Percentiles rank a stretch among this genome's conserved stretches.
Conservation (phyloP, 2,113 vertebrate genomes). For the Acanthochromis polyacanthus region DNA sequence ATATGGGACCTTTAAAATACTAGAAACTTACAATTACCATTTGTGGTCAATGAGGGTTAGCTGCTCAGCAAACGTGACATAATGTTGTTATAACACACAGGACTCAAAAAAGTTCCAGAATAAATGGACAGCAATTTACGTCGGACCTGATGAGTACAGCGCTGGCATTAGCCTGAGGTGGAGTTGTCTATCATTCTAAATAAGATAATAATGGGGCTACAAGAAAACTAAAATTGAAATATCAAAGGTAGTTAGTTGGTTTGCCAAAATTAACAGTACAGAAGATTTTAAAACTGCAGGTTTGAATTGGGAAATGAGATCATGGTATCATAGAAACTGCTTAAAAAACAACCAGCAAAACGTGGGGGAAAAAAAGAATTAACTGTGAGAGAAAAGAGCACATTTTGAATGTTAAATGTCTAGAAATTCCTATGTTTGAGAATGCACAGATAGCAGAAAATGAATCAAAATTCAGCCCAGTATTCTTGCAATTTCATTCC, state of each 20-base stretch:
- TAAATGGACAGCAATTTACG: not conserved
- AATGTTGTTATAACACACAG: no score
- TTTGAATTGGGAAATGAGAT: no score
- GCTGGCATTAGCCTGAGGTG: not conserved
- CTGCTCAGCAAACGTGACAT: not conserved
- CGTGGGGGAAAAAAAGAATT: not conserved
- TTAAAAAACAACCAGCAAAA: not conserved
- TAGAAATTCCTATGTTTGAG: not conserved
- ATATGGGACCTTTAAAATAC: no score
- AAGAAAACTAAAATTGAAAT: no score
- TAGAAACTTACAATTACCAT: no score
- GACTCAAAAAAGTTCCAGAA: not conserved
- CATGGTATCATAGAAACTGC: not conserved
- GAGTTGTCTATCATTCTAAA: not conserved
- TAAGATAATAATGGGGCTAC: no score
- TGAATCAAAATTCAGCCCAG: constrained; percentile 48
- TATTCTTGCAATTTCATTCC: constrained; percentile 45
- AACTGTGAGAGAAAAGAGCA: not conserved
- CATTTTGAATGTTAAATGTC: not conserved
- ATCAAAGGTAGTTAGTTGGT: no score
- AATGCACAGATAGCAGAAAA: constrained; percentile 11
- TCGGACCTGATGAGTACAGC: not conserved
- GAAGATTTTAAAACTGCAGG: no score
- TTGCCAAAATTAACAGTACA: no score
- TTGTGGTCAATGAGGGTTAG: no score